These are phyloP conservation scores for Siniperca undulata DNA, from an alignment of 2,797 vertebrate species.

Conservation along the genomic window DNA sequence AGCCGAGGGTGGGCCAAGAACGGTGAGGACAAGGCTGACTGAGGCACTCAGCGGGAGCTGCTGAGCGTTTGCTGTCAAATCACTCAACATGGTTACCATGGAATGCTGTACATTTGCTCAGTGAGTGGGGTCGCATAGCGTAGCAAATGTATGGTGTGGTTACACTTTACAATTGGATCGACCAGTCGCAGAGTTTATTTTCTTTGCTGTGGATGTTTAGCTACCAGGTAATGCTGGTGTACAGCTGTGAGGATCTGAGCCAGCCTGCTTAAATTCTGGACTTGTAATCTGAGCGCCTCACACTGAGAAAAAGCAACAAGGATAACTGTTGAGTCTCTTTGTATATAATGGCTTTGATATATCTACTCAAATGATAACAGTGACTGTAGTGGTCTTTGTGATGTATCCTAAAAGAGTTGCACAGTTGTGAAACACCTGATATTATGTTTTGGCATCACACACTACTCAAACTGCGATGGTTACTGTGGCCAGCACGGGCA, in stretches of 20 bases:
- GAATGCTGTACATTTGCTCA: slow-evolving; percentile 79
- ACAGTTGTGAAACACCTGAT: slow-evolving; percentile 74
- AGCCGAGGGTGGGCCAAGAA: slow-evolving; percentile 89
- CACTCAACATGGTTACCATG: slow-evolving; percentile 75
- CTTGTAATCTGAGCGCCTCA: slow-evolving; percentile 56
- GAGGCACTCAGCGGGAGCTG: slow-evolving; percentile 66
- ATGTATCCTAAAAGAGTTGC: slow-evolving; percentile 79
- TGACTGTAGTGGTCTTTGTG: slow-evolving; percentile 84
- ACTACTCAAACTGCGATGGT: slow-evolving; percentile 76
- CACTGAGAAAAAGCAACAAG: slow-evolving; percentile 45
- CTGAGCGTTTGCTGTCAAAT: slow-evolving; percentile 71
- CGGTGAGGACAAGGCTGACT: slow-evolving; percentile 86
- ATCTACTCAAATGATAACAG: slow-evolving; percentile 78
- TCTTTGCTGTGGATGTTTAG: slow-evolving; percentile 76
- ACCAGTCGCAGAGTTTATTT: slow-evolving; percentile 67
- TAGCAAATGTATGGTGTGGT: slow-evolving; percentile 70
- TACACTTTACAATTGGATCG: slow-evolving; percentile 63
- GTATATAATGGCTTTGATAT: slow-evolving; percentile 83
- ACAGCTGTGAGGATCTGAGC: slow-evolving; percentile 61
- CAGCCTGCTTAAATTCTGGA: slow-evolving; percentile 43
- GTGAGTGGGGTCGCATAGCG: slow-evolving; percentile 65
- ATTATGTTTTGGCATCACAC: slow-evolving; percentile 72
- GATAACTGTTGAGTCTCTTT: slow-evolving; percentile 69
- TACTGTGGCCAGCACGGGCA: slow-evolving; percentile 75
- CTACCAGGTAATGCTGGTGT: slow-evolving; percentile 60